These are phyloP conservation scores for Meriones psammophilus DNA, from an alignment of 2,797 vertebrate species.

Conservation along the genomic window DNA sequence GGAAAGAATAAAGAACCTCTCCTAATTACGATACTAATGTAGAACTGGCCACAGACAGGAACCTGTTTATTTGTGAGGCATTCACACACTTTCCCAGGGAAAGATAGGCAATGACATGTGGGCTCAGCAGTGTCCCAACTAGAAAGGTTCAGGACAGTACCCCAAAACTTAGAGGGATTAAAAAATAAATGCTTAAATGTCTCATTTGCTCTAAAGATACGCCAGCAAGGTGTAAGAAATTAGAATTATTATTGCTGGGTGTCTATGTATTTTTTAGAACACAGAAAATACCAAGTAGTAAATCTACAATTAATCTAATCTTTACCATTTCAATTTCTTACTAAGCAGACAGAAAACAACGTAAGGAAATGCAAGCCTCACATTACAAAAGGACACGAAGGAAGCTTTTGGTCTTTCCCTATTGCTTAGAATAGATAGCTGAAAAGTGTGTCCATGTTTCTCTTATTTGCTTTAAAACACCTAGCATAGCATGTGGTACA, in stretches of 20 bases:
- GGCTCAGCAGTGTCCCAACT: conserved; percentile 34
- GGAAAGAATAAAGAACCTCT: conserved; percentile 77
- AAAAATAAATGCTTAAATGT: conserved; percentile 54
- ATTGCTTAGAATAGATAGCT: background rate
- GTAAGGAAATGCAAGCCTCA: background rate
- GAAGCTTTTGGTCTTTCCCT: background rate
- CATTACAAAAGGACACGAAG: background rate
- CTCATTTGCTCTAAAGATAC: conserved; percentile 57
- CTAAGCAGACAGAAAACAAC: conserved; percentile 40
- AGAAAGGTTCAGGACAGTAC: conserved; percentile 35
- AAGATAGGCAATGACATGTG: conserved; percentile 81
- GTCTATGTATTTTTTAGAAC: background rate
- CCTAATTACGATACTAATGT: conserved; percentile 75
- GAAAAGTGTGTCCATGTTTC: background rate
- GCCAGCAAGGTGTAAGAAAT: conserved; percentile 38
- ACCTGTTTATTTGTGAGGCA: conserved; percentile 73
- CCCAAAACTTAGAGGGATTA: background rate
- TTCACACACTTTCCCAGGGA: conserved; percentile 82
- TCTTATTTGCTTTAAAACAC: background rate
- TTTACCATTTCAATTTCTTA: conserved; percentile 68
- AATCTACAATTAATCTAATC: background rate
- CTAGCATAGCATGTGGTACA: background rate
- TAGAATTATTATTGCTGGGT: conserved; percentile 1
- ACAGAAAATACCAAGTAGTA: conserved; percentile 60
- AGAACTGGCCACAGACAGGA: conserved; percentile 60